Evolutionary conservation across 1,140 invertebrate species (phyloP).

Genomic region (Rhopalosiphum padi): DNA sequence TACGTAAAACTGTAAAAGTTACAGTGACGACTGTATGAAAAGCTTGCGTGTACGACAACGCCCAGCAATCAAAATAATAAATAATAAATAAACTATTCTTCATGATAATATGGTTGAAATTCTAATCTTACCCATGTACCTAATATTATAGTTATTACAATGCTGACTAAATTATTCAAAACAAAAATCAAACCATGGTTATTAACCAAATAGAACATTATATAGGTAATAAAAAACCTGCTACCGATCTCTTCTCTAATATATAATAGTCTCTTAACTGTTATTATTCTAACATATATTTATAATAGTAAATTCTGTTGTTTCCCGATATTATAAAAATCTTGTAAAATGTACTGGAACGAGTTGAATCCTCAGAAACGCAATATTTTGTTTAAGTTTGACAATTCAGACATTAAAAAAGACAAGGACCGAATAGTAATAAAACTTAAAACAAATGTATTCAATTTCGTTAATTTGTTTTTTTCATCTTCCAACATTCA

Average conservation of each 20-base stretch:
- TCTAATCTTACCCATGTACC: neutral
- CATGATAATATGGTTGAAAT: neutral
- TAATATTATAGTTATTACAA: neutral
- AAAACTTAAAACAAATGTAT: neutral
- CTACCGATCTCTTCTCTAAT: neutral
- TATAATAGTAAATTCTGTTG: neutral
- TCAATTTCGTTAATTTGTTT: constrained; percentile 36
- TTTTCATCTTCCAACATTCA: constrained; percentile 53
- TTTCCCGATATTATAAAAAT: neutral
- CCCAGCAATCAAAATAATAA: neutral
- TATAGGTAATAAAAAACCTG: neutral
- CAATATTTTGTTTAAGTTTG: constrained; percentile 3
- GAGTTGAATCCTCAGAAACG: constrained; percentile 30
- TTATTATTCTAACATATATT: neutral
- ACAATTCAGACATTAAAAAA: neutral
- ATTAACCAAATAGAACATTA: neutral
- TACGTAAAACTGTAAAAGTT: neutral
- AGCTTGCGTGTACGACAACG: neutral
- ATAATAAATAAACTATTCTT: neutral
- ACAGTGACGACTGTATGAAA: neutral
- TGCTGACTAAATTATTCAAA: neutral
- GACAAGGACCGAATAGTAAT: neutral
- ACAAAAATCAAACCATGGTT: neutral
- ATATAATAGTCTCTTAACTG: no score
- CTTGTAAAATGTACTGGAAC: constrained; percentile 36